Evolutionary conservation across 2,888 invertebrate species (phyloP), one percentile per base, ranked within the genome.

Genomic region (Desoria tigrina): DNA sequence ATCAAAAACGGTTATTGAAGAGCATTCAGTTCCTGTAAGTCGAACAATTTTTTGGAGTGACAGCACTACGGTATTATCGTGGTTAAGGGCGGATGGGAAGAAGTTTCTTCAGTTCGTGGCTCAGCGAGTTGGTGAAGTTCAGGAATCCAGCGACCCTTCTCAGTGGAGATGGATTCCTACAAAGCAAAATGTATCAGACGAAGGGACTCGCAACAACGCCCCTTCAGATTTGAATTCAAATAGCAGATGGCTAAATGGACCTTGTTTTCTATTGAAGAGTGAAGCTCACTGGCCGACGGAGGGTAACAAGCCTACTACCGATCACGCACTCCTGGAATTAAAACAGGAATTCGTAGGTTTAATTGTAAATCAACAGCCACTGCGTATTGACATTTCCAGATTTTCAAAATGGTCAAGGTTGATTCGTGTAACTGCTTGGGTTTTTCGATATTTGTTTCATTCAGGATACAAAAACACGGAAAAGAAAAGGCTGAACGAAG

Each of bases 91-190:
- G 4, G 49, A 63, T 2, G 61, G 64, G 0, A 42, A 27, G 26
- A 51, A 51, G 1, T 73, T 67, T 66, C 65, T 61, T 24, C 27
- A 50, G 14, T 76, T 76, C 65, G 71, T 72, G 1, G 39, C 60
- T n/a, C 71, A 68, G 28, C 23, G 69, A 42, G 65, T 71, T 0
- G 65, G 59, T 27, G 74, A 74, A 63, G 72, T 76, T n/a, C 28
- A 49, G 23, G 59, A 65, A 51, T 6, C 27, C 9, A 63, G 65
- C 1, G 39, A 66, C 21, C 16, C 24, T 9, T 14, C 9, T 1
- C 42, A 65, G 2, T 77, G 77, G 75, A 4, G 56, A 6, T 74
- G 75, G 71, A 54, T 77, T 14, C 72, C 72, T 4, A 72, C 74
- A 7, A 28, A 21, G 4, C 11, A 51, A 7, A 77, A 77, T 50